These are phyloP conservation scores for Eupithecia insigniata DNA, from an alignment of 2,888 invertebrate species.

Conservation along the genomic window DNA sequence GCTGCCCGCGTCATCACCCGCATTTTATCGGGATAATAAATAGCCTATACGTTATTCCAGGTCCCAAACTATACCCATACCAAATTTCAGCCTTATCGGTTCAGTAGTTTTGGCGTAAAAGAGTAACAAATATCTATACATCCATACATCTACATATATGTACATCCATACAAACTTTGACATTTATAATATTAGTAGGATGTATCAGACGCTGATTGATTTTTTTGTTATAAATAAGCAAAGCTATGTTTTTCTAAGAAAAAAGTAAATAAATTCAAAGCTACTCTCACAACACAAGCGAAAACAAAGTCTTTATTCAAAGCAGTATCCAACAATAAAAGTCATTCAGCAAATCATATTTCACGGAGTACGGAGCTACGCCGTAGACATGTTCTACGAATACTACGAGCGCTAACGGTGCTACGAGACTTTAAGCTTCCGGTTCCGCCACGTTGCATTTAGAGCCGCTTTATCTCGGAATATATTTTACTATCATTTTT, in stretches of 20 bases:
- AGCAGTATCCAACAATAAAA: slow-evolving; percentile 33
- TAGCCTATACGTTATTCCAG: no score
- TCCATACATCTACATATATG: no score
- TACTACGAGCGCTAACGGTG: slow-evolving; percentile 31
- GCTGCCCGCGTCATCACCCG: no score
- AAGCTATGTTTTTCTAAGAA: neutral
- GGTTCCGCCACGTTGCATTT: slow-evolving; percentile 46
- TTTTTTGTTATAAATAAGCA: neutral
- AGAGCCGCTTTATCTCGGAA: slow-evolving; percentile 22
- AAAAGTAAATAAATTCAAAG: neutral
- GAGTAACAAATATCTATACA: no score
- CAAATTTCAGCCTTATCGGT: no score
- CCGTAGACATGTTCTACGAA: slow-evolving; percentile 48
- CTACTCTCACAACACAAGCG: neutral
- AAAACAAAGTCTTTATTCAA: slow-evolving; percentile 31
- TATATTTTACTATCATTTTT: neutral
- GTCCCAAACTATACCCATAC: no score
- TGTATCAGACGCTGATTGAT: no score
- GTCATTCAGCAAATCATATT: slow-evolving; percentile 47
- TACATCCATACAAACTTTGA: no score
- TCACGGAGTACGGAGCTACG: slow-evolving; percentile 42
- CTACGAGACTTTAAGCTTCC: slow-evolving; percentile 48
- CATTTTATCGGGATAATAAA: no score
- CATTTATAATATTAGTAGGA: no score
- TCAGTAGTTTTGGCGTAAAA: no score